Evolutionary conservation across 2,797 vertebrate genomes (phyloP).

Genomic region (Oreochromis mossambicus): DNA sequence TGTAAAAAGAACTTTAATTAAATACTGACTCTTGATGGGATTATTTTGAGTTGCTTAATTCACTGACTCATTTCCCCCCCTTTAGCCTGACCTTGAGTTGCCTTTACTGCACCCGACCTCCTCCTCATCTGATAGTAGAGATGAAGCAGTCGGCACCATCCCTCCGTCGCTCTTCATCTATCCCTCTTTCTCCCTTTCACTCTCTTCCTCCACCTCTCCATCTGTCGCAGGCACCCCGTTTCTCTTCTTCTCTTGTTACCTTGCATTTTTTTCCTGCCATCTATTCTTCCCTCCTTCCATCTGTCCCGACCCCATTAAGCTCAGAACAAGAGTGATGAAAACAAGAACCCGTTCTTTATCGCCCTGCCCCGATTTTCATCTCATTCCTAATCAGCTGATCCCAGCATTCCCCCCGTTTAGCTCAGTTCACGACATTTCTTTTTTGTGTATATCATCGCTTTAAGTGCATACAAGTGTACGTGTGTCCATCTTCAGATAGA

Average conservation of each 20-base stretch:
- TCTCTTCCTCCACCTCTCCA: slow-evolving; percentile 14
- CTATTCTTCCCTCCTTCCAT: not conserved
- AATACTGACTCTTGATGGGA: slow-evolving; percentile 50
- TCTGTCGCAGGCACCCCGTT: slow-evolving; percentile 1
- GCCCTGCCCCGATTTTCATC: slow-evolving; percentile 34
- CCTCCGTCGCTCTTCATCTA: not conserved
- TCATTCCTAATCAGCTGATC: slow-evolving; percentile 51
- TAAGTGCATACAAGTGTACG: not conserved
- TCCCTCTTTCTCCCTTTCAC: slow-evolving; percentile 5
- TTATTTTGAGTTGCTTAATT: slow-evolving; percentile 49
- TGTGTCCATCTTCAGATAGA: slow-evolving; percentile 8
- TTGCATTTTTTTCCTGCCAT: not conserved
- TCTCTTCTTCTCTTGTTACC: not conserved
- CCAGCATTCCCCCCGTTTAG: slow-evolving; percentile 7
- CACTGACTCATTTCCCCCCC: not conserved
- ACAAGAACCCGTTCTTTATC: slow-evolving; percentile 42
- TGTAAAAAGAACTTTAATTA: slow-evolving; percentile 51
- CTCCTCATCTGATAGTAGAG: slow-evolving; percentile 18
- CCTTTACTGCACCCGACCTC: not conserved
- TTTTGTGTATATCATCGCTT: not conserved
- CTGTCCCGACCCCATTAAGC: slow-evolving; percentile 5
- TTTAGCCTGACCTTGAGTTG: slow-evolving; percentile 36
- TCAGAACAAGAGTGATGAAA: slow-evolving; percentile 48
- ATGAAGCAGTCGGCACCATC: slow-evolving; percentile 11
- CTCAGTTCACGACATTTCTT: slow-evolving; percentile 5